Base-by-base conservation (phyloP, 2,888 invertebrate genomes). In the Rotaria socialis region DNA sequence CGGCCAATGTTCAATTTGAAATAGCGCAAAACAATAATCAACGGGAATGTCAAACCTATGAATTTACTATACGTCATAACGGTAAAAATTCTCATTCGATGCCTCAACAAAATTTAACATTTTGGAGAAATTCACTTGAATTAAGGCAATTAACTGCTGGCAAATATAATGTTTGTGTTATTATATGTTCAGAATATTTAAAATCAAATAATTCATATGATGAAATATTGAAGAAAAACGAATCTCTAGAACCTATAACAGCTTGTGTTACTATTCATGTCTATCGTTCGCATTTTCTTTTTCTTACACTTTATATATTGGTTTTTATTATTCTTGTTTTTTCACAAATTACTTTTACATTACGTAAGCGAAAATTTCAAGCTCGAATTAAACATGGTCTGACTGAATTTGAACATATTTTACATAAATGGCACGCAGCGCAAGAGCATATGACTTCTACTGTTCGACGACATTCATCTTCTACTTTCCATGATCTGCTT, bases 101-200 rank as follows among this genome's bases (percentile, higher is more conserved):
- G 80, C 80, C 80, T 1, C n/a, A 43, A n/a, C 80, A 80, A 80
- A 80, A 80, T 47, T 80, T 80, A n/a, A 47, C 80, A 24, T 80
- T 80, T 47, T 80, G 80, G 47, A 80, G 80, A 80, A 80, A 80
- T 80, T 80, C 80, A 47, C 11, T 80, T 10, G 80, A 80, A n/a
- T 47, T 80, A 47, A 43, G n/a, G 24, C 80, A 80, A 11, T 47
- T 80, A 47, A 24, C 41, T 43, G n/a, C 16, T 47, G 47, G 80
- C n/a, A 6, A 47, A 47, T 80, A 80, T 80, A 41, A 14, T 19
- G 14, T 80, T n/a, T 80, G 80, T 47, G 47, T 47, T n/a, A 80
- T 80, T 24, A 80, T 80, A 10, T 80, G 80, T n/a, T 67, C 67
- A 5, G 35, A 67, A 41, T 35, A 35, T 67, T 67, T 67, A 41